These are phyloP conservation scores for Cyaniris semiargus DNA, from an alignment of 2,888 invertebrate genomes.

Conservation along the genomic window DNA sequence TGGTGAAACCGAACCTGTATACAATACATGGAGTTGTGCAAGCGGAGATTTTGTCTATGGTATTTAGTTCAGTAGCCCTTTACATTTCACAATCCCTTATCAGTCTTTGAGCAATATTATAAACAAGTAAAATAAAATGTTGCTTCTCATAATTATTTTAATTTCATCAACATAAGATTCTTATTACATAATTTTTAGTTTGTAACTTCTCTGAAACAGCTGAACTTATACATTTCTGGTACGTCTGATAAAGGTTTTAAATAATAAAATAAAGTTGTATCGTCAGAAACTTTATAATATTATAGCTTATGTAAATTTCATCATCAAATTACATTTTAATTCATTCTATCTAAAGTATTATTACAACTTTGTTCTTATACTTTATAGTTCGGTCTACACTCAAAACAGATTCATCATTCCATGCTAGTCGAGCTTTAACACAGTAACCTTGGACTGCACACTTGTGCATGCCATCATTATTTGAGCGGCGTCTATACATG, in stretches of 20 bases:
- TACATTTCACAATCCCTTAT: not conserved
- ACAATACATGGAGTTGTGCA: constrained; percentile 11
- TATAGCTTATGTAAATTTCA: too few species aligned
- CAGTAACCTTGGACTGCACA: constrained; percentile 1
- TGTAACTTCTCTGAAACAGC: too few species aligned
- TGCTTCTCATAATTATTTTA: not conserved
- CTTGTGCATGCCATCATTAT: constrained; percentile 32
- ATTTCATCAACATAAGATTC: not conserved
- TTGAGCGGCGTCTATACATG: constrained; percentile 34
- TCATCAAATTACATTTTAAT: too few species aligned
- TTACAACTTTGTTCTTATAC: not conserved
- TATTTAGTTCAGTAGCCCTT: constrained; percentile 17
- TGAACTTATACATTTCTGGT: too few species aligned
- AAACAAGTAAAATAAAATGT: not conserved
- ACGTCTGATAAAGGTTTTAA: too few species aligned
- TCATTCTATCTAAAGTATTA: too few species aligned
- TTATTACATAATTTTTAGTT: too few species aligned
- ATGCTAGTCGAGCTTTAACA: not conserved
- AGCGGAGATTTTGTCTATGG: constrained; percentile 16
- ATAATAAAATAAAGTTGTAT: too few species aligned
- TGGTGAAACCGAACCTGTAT: constrained; percentile 17
- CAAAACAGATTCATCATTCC: not conserved
- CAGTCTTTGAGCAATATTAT: not conserved
- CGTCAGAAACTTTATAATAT: too few species aligned
- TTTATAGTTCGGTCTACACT: not conserved